Evolutionary conservation across 2,797 vertebrate species (phyloP), one percentile per base, ranked within the genome.

Genomic region (Leptodactylus fallax): DNA sequence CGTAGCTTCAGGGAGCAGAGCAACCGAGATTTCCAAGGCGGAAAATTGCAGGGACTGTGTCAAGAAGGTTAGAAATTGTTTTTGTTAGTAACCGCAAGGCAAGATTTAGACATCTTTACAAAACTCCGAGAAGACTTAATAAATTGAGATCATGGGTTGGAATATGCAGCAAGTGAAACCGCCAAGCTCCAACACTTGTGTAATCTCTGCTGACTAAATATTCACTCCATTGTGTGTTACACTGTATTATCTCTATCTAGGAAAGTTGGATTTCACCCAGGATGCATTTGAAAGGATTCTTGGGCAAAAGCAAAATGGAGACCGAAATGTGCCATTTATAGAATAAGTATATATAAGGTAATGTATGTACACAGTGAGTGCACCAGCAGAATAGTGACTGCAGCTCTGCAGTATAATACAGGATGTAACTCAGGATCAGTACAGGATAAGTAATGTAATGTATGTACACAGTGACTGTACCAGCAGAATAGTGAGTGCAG

Each of bases 51-150:
- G 83, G 55, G 36, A 49, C 36, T 47, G 17, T 76, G 25, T 74
- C 81, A 71, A 49, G 65, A 14, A 83, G 65, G 65, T 72, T 71
- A 55, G 65, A 47, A 83, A 60, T 71, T 19, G 55, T 85, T 72
- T 76, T 17, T 74, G 12, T 60, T 76, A 12, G 6, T 17, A 61
- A 76, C 67, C 69, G 21, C 25, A 21, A 58, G 83, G 67, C 69
- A 51, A 61, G 53, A 85, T 60, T 61, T 47, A 85, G 53, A 76
- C 71, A n/a, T 85, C 58, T 83, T 61, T 76, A 85, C 53, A 23
- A 76, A 58, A 85, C 25, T 71, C 25, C 4, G 25, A 74, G 72
- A 13, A 23, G 55, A 67, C 49, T 82, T 82, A 67, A 53, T 82
- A 69, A 69, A 82, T 82, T 53, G 80, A 82, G 80, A 82, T 82